Evolutionary conservation across 2,797 vertebrate genomes (phyloP), one percentile per base, ranked within the genome.

Genomic region (Acridotheres tristis): DNA sequence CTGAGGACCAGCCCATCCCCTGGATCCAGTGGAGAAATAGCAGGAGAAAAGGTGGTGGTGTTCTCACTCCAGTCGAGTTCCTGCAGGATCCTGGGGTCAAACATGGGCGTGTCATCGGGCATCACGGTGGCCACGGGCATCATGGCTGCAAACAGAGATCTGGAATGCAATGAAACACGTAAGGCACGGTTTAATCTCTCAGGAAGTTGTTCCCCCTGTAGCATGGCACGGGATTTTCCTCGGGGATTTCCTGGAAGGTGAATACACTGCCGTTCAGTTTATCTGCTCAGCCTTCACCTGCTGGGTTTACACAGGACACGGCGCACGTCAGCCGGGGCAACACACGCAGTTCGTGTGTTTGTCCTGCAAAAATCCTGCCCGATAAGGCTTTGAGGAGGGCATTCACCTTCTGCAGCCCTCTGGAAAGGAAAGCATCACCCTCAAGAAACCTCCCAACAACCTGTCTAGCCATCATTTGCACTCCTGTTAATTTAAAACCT

Each of bases 21-120:
- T 6, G 99, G 99, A 48, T 98, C 96, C 40, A 97, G 82, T 0
- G 98, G 99, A 58, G 99, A 99, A 94, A 99, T 98, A 3, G 98
- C 96, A 13, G 99, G 99, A 71, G 98, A 99, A 97, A 99, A 99
- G 3, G 97, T 94, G 0, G 98, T 98, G 0, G 95, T 97, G 94
- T 98, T 99, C 97, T 98, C 97, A 3, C 98, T 99, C 99, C 99
- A 99, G 97, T 99, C 99, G 3, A 99, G 97, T 10, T 99, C 99
- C 25, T 98, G 97, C 72, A 99, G 98, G 42, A 99, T 96, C 32
- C 89, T 96, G 7, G 99, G 99, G 79, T 99, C 99, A 94, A 99
- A 99, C 86, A 99, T 97, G 1, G 99, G 99, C 1, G 98, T 98
- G 96, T 99, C 99, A 32, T 99, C 98, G 43, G 98, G 98, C 97